phyloP scores from a whole-genome alignment of 37 sponge, comb jelly and placozoan genomes.

The Ianthella basta region DNA sequence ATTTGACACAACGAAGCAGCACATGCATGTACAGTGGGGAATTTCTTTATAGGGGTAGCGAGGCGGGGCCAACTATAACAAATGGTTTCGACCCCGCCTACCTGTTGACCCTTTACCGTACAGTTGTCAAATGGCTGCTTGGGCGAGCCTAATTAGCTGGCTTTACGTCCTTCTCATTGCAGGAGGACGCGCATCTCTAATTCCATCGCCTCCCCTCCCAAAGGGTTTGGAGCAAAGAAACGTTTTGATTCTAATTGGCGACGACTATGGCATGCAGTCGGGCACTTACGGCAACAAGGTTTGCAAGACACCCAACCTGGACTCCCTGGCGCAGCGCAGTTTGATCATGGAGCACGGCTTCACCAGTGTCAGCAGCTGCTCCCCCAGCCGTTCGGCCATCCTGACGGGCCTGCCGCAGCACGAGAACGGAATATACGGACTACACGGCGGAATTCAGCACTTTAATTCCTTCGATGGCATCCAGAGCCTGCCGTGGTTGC shows the following conservation, averaged over 20 bases:
- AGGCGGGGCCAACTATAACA: too few relatives aligned
- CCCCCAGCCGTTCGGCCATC: slow-evolving; percentile 79
- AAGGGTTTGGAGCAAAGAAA: slow-evolving; percentile 28
- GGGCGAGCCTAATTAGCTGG: too few relatives aligned
- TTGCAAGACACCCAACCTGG: slow-evolving; percentile 66
- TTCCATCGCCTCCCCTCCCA: too few relatives aligned
- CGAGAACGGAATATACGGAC: slow-evolving; percentile 85
- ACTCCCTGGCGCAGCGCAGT: slow-evolving; percentile 47
- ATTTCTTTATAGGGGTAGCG: too few relatives aligned
- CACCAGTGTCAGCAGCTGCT: slow-evolving; percentile 82
- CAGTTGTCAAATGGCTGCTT: too few relatives aligned
- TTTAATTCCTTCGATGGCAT: slow-evolving; percentile 69
- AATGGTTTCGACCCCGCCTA: too few relatives aligned
- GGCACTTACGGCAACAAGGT: slow-evolving; percentile 54
- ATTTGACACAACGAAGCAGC: slow-evolving; percentile 48
- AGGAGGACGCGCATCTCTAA: too few relatives aligned
- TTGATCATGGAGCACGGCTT: slow-evolving; percentile 55
- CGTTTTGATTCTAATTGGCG: slow-evolving; percentile 68
- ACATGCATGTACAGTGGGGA: slow-evolving; percentile 60
- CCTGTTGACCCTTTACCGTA: too few relatives aligned
- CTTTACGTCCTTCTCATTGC: too few relatives aligned
- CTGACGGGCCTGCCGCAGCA: slow-evolving; percentile 78
- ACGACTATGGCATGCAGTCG: slow-evolving; percentile 67
- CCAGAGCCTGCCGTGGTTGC: slow-evolving; percentile 61
- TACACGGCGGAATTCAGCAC: slow-evolving; percentile 61